phyloP scores from a whole-genome alignment of 2,113 vertebrate genomes.

The Probosciger aterrimus region DNA sequence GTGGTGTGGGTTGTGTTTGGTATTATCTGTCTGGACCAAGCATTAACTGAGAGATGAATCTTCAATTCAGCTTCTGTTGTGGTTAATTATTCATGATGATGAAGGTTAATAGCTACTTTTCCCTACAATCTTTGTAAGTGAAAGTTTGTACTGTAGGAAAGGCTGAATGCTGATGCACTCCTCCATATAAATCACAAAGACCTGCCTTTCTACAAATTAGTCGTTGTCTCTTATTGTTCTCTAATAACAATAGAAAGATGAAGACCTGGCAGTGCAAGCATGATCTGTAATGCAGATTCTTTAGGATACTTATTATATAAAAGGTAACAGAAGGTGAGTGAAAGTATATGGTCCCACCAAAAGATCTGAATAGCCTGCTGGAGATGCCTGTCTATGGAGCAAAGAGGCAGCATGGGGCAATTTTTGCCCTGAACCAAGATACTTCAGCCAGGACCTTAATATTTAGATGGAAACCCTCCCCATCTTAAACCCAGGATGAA shows the following conservation, averaged over 20 bases:
- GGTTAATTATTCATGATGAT: constrained; percentile 10
- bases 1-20: not conserved
- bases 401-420: not conserved
- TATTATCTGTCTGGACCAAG: not conserved
- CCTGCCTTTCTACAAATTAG: not conserved
- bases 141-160: not conserved
- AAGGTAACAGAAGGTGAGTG: not conserved
- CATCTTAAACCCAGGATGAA: not conserved
- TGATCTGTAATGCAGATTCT: not conserved
- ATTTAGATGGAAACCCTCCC: not conserved
- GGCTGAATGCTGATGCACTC: not conserved
- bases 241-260: not conserved
- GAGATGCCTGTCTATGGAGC: not conserved
- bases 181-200: not conserved
- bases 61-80: not conserved
- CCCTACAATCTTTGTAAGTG: not conserved
- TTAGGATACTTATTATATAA: not conserved
- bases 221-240: not conserved
- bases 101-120: not conserved
- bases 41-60: not conserved
- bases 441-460: not conserved
- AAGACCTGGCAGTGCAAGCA: not conserved
- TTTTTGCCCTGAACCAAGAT: not conserved
- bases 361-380: not conserved
- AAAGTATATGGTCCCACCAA: not conserved